phyloP scores from a whole-genome alignment of 1,140 invertebrate genomes.

The Pseudomyrmex cubaensis region DNA sequence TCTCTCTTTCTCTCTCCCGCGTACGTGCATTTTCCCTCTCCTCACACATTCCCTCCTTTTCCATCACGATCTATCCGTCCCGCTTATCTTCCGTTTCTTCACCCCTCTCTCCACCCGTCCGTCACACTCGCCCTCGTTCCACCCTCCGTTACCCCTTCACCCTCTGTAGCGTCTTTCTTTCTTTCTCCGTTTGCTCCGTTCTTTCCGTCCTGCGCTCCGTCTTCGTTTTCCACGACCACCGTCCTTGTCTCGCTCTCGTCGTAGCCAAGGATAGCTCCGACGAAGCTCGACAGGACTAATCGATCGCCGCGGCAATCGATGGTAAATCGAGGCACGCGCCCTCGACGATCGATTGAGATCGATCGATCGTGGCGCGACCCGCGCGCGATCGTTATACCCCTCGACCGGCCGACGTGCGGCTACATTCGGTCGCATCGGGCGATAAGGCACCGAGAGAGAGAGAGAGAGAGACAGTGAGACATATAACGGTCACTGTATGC shows the following conservation, averaged over 20 bases:
- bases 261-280: slow-evolving; percentile 29
- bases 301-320: slow-evolving; percentile 63
- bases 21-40: slow-evolving; percentile 14
- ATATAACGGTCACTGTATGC: slow-evolving; percentile 43
- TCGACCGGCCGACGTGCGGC: slow-evolving; percentile 7
- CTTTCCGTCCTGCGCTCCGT: slow-evolving; percentile 25
- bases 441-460: slow-evolving; percentile 36
- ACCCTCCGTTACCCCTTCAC: slow-evolving; percentile 1
- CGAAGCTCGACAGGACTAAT: slow-evolving; percentile 52
- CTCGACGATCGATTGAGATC: slow-evolving; percentile 50
- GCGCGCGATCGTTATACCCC: slow-evolving; percentile 48
- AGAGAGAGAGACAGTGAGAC: background rate
- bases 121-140: slow-evolving; percentile 17
- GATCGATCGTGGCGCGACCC: slow-evolving; percentile 41
- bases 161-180: background rate
- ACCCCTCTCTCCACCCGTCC: background rate
- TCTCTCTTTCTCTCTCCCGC: slow-evolving; percentile 20
- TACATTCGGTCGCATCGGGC: slow-evolving; percentile 40
- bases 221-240: background rate
- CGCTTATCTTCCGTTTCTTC: background rate
- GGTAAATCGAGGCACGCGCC: slow-evolving; percentile 66
- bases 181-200: slow-evolving; percentile 9
- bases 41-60: slow-evolving; percentile 14
- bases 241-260: slow-evolving; percentile 33
- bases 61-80: slow-evolving; percentile 6